These are phyloP conservation scores for Cheilosia soror DNA, from an alignment of 2,888 invertebrate species.

Conservation along the genomic window DNA sequence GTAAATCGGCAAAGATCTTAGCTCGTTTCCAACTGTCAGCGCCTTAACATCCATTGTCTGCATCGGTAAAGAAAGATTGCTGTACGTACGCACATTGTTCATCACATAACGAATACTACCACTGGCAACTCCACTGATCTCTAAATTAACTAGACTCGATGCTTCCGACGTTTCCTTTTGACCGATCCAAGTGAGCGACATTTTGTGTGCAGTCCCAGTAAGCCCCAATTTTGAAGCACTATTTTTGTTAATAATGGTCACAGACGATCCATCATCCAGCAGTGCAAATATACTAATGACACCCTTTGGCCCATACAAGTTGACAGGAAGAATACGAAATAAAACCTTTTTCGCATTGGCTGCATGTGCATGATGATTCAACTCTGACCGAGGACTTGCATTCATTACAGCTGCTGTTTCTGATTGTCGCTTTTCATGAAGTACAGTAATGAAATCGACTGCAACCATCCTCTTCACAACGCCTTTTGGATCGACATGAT, in stretches of 20 bases:
- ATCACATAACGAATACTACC: not conserved
- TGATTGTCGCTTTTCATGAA: not conserved
- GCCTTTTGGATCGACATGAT: not conserved
- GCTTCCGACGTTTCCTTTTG: not conserved
- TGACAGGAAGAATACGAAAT: constrained; percentile 14
- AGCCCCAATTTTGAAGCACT: constrained; percentile 7
- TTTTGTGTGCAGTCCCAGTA: not conserved
- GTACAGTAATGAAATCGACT: not conserved
- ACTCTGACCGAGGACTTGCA: not conserved
- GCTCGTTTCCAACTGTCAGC: not conserved
- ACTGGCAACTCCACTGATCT: not conserved
- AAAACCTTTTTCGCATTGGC: constrained; percentile 6
- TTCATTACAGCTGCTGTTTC: not conserved
- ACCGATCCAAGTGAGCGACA: constrained; percentile 9
- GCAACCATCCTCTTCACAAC: constrained; percentile 15
- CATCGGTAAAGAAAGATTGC: not conserved
- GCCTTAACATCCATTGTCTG: constrained; percentile 1
- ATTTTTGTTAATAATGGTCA: constrained; percentile 9
- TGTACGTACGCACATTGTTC: constrained; percentile 4
- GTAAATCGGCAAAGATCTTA: not conserved
- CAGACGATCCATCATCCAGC: constrained; percentile 14
- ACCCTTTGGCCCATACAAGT: constrained; percentile 4
- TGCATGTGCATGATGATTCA: not conserved
- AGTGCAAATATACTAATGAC: not conserved
- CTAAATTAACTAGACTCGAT: constrained; percentile 1